These are phyloP conservation scores for Eudorcas thomsonii DNA, from an alignment of 2,113 vertebrate species.

Conservation along the genomic window DNA sequence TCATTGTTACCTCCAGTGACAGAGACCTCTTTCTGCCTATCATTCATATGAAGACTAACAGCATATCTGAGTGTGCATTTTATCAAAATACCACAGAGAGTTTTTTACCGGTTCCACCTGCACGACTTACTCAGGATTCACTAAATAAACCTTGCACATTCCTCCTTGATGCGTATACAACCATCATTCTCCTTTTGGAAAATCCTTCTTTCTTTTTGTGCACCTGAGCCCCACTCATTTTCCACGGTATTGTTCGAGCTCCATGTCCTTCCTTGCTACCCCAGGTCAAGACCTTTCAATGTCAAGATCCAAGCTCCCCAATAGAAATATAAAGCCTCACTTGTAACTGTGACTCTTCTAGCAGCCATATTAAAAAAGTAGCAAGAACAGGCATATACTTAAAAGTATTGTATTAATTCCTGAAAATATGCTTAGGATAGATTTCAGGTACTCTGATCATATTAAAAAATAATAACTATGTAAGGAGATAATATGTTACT, in stretches of 20 bases:
- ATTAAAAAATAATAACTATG: neutral
- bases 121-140: neutral
- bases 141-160: neutral
- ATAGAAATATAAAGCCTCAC: neutral
- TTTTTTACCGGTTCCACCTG: neutral
- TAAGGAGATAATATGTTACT: neutral
- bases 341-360: neutral
- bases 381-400: neutral
- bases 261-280: neutral
- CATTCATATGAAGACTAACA: neutral
- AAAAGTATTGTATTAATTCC: neutral
- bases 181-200: neutral
- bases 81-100: neutral
- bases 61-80: neutral
- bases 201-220: neutral
- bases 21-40: neutral
- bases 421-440: neutral
- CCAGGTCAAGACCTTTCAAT: neutral
- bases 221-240: neutral
- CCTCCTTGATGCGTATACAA: neutral
- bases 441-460: neutral
- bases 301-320: neutral
- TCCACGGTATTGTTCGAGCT: neutral
- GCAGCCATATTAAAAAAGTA: neutral
- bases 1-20: neutral